Conservation (phyloP, 2,888 invertebrate species). For the Temnothorax ravouxi region DNA sequence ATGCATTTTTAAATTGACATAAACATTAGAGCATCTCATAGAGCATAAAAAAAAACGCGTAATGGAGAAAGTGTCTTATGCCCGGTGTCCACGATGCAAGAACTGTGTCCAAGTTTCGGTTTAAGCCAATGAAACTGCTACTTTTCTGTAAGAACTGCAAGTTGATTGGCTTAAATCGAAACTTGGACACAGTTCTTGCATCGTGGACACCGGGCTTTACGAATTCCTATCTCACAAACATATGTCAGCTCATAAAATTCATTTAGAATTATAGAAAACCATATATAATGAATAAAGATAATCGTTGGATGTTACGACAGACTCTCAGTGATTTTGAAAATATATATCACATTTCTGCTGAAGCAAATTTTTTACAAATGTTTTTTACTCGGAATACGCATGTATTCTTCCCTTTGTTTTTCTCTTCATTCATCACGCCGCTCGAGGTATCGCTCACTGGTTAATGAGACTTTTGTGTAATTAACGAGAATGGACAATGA, state of each 20-base stretch:
- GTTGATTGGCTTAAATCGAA: too few species aligned
- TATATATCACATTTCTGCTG: conserved; percentile 27
- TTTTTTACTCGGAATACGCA: background rate
- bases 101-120: too few species aligned
- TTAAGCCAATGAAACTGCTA: too few species aligned
- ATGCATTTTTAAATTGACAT: background rate
- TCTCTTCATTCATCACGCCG: conserved; percentile 21
- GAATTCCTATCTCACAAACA: too few species aligned
- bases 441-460: conserved; percentile 40
- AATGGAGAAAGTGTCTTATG: background rate
- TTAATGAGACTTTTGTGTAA: conserved; percentile 55
- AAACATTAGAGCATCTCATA: background rate
- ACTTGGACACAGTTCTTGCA: too few species aligned
- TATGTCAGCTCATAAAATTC: background rate
- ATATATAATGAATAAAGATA: background rate
- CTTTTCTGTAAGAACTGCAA: too few species aligned
- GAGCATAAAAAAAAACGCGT: background rate
- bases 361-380: conserved; percentile 16
- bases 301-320: background rate
- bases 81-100: too few species aligned
- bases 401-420: conserved; percentile 15
- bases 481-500: conserved; percentile 46
- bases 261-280: background rate
- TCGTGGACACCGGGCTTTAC: too few species aligned
- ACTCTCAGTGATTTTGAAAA: conserved; percentile 26